These are phyloP conservation scores for Halcyon leucocephala DNA, from an alignment of 2,797 vertebrate genomes.

Conservation along the genomic window DNA sequence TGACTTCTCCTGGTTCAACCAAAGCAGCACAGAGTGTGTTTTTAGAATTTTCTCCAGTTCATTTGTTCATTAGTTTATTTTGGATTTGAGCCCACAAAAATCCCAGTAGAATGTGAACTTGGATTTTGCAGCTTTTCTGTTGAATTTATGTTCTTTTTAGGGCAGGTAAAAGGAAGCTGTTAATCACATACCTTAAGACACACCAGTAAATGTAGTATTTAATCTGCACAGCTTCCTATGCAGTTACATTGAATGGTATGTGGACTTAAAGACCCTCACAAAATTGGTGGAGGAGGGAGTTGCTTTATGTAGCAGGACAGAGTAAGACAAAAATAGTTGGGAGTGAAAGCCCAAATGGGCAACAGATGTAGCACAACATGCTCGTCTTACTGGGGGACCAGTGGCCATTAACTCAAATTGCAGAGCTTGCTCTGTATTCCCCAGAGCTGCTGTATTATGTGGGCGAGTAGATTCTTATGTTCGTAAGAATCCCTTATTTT, in stretches of 20 bases:
- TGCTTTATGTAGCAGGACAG: slow-evolving; percentile 2
- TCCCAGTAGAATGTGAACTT: not conserved
- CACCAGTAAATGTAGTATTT: slow-evolving; percentile 43
- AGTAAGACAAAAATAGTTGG: not conserved
- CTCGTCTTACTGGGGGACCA: not conserved
- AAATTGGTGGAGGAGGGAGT: slow-evolving; percentile 5
- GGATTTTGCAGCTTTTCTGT: not conserved
- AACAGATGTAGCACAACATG: not conserved
- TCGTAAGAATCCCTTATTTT: not conserved
- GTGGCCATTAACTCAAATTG: not conserved
- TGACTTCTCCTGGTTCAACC: slow-evolving; percentile 39
- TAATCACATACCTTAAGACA: not conserved
- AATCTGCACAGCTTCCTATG: slow-evolving; percentile 39
- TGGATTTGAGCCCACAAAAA: slow-evolving; percentile 25
- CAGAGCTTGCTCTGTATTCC: not conserved
- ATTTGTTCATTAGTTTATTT: slow-evolving; percentile 56
- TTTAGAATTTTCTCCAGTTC: slow-evolving; percentile 26
- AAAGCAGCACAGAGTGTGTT: slow-evolving; percentile 29
- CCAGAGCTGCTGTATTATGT: not conserved
- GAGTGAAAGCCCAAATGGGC: not conserved
- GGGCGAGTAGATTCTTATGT: not conserved
- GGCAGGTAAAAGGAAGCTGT: not conserved
- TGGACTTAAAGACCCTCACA: slow-evolving; percentile 37
- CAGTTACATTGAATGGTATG: not conserved
- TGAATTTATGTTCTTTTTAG: slow-evolving; percentile 34